A percentile compares a stretch with the other conserved stretches of the same genome.
These are phyloP conservation scores for Tadarida brasiliensis DNA, from an alignment of 2,797 vertebrate species.

Conservation along the genomic window DNA sequence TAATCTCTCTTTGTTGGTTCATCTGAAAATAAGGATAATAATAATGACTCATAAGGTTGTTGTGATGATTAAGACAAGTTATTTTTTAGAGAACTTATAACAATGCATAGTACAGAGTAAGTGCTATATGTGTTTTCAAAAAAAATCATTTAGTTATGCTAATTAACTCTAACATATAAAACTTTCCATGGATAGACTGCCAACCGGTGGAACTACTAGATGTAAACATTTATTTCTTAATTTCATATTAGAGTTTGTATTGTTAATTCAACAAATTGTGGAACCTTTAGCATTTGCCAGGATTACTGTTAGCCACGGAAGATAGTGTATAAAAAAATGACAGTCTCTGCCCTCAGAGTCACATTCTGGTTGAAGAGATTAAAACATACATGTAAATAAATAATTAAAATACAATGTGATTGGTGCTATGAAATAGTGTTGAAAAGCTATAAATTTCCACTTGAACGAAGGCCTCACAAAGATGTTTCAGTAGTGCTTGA, in stretches of 20 bases:
- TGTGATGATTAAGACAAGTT: neutral
- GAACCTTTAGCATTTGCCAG: neutral
- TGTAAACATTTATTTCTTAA: neutral
- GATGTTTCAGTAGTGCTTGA: neutral
- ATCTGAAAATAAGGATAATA: constrained; percentile 12
- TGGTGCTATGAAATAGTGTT: neutral
- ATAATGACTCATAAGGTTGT: neutral
- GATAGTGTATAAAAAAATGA: neutral
- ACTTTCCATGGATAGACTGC: neutral
- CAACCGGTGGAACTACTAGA: neutral
- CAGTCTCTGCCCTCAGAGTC: neutral
- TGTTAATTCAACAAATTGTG: neutral
- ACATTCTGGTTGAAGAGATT: neutral
- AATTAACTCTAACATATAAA: neutral
- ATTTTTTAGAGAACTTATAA: neutral
- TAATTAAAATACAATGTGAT: constrained; percentile 21
- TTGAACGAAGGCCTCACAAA: neutral
- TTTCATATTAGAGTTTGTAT: neutral
- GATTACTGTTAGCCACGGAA: neutral
- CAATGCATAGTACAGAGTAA: neutral
- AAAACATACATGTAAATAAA: neutral
- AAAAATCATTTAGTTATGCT: constrained; percentile 14
- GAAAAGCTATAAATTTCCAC: neutral
- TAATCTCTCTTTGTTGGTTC: neutral
- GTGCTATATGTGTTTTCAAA: neutral